Evolutionary conservation across 2,113 vertebrate species (phyloP), one percentile per base, ranked within the genome.

Genomic region (Spilogale gracilis): DNA sequence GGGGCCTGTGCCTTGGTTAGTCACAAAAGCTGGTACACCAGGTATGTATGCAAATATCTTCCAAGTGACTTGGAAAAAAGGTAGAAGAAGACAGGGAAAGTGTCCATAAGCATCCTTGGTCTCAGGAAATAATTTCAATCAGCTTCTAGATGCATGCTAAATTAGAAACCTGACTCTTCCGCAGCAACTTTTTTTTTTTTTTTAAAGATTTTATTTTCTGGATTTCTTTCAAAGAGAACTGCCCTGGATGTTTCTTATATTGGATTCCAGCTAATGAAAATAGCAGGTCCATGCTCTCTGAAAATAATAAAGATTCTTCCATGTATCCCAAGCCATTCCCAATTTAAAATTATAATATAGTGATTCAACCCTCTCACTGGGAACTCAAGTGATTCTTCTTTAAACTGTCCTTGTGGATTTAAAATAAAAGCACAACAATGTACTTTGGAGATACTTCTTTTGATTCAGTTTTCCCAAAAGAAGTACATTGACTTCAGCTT

Each of bases 321-420:
- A 82, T 23, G 27, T 23, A 52, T 8, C 43, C 50, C 25, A 97
- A 92, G 73, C 61, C 11, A 91, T 52, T 88, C 56, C 32, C 12
- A 74, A 94, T 43, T 85, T 86, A 83, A 82, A 96, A 91, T 95
- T 82, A 79, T 14, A 60, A 61, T 81, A 88, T 56, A 94, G 13
- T 93, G 88, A 91, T 38, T 9, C 54, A 65, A 61, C 21, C 7
- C 60, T 45, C 10, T 95, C 73, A 38, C 30, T 76, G 54, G 11
- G 76, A 50, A 71, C 43, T 91, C 54, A 71, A 85, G 5, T 38
- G 9, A 74, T 95, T 91, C 88, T 88, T 78, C 61, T 91, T 54
- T 73, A 90, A 88, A 30, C 30, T 61, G 6, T 88, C 48, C 8
- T 18, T 9, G 1, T n/a, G 38, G 61, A 85, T 84, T 83, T 89